These are phyloP conservation scores for Corythucha ciliata DNA, from an alignment of 2,888 invertebrate species.

Conservation along the genomic window DNA sequence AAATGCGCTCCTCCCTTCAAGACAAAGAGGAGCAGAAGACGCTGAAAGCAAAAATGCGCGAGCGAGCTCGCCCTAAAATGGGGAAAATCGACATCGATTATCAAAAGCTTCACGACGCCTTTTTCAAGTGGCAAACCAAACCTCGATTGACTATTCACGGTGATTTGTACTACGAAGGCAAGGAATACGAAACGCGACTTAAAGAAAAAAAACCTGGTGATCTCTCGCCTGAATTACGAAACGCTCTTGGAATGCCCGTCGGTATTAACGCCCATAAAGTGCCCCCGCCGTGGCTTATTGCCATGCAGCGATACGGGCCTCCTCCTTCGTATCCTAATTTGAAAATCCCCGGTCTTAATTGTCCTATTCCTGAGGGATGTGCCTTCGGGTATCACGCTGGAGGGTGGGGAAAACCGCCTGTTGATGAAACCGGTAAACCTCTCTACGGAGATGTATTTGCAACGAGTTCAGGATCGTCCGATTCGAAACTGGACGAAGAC, in stretches of 20 bases:
- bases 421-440: conserved; percentile 95
- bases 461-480: conserved; percentile 43
- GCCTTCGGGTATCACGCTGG: conserved; percentile 99
- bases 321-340: conserved; percentile 98
- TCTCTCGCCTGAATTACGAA: conserved; percentile 86
- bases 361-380: conserved; percentile 94
- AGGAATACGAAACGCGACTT: conserved; percentile 94
- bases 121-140: conserved; percentile 99
- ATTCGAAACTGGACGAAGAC: conserved; percentile 54
- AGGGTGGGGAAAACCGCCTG: conserved; percentile 99
- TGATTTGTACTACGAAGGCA: conserved; percentile 97
- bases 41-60: conserved; percentile 94
- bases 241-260: conserved; percentile 97
- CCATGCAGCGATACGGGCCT: conserved; percentile 96
- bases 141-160: conserved; percentile 98
- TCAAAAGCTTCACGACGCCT: conserved; percentile 97
- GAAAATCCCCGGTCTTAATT: conserved; percentile 94
- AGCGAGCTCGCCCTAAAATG: conserved; percentile 90
- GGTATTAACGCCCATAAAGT: conserved; percentile 83
- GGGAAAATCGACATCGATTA: conserved; percentile 99
- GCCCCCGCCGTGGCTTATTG: conserved; percentile 93
- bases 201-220: conserved; percentile 99
- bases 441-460: conserved; percentile 99
- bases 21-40: conserved; percentile 95
- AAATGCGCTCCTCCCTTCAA: conserved; percentile 96